A percentile compares a stretch with the other conserved stretches of the same genome.
phyloP scores from a whole-genome alignment of 1,140 invertebrate species.

The Hyles vespertilio region DNA sequence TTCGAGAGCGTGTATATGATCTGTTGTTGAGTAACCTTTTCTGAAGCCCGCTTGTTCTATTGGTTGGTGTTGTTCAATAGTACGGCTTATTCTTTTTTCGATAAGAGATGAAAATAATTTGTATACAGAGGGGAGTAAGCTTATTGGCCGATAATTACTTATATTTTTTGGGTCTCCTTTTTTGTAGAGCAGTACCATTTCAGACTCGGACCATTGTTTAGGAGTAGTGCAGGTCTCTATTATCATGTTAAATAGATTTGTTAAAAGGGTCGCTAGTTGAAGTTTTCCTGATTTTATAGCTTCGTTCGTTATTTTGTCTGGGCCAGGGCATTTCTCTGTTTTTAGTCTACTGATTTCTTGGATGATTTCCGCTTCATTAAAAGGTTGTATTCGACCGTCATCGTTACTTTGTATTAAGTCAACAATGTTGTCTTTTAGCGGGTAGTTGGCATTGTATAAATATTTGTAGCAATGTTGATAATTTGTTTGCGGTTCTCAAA shows the following conservation, averaged over 20 bases:
- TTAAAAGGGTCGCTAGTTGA: conserved; percentile 11
- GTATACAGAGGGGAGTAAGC: conserved; percentile 15
- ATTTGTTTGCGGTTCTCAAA: no score
- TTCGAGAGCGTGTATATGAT: conserved; percentile 22
- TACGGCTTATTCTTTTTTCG: conserved; percentile 7
- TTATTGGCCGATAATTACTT: conserved; percentile 9
- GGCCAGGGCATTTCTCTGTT: conserved; percentile 16
- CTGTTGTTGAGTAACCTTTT: conserved; percentile 13
- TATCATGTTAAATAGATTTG: conserved; percentile 20
- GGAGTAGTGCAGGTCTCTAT: conserved; percentile 10
- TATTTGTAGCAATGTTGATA: no score
- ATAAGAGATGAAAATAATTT: conserved; percentile 20
- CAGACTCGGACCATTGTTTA: conserved; percentile 17
- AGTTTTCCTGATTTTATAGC: conserved; percentile 9
- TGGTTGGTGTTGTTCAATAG: conserved; percentile 15
- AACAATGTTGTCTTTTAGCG: no score
- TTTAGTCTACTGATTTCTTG: conserved; percentile 11
- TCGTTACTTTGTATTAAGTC: no score
- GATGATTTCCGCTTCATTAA: not conserved
- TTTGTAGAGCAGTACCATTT: conserved; percentile 17
- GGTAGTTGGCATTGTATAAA: no score
- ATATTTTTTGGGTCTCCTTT: conserved; percentile 5
- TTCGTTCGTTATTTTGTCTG: conserved; percentile 17
- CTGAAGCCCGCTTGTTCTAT: conserved; percentile 19
- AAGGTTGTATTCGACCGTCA: no score